A percentile compares a stretch with the other conserved stretches of the same genome.
Conservation (phyloP, 2,113 vertebrate genomes). For the Theropithecus gelada region DNA sequence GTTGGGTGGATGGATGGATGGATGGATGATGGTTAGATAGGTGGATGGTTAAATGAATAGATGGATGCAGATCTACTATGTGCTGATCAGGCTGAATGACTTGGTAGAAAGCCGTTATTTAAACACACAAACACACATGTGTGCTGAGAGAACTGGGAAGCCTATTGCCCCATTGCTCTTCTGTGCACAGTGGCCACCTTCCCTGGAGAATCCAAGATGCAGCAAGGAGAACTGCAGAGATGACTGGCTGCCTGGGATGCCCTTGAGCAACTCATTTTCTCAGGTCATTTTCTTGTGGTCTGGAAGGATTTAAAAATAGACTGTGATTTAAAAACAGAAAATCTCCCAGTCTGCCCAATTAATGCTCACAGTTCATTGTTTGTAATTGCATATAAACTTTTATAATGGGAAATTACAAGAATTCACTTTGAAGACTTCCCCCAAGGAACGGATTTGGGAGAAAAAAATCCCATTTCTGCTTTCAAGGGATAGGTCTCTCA, state of each 20-base stretch:
- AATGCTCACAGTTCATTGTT: slow-evolving; percentile 71
- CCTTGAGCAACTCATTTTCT: slow-evolving; percentile 17
- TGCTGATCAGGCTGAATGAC: neutral
- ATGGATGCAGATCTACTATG: neutral
- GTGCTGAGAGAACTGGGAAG: neutral
- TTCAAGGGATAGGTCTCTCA: slow-evolving; percentile 49
- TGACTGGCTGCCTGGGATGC: neutral
- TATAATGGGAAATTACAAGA: slow-evolving; percentile 71
- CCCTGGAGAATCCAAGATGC: neutral
- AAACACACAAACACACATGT: neutral
- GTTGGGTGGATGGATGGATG: neutral
- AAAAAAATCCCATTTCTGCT: slow-evolving; percentile 57
- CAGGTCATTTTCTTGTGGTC: neutral
- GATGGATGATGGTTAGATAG: neutral
- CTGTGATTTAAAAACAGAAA: slow-evolving; percentile 64
- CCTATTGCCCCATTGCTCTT: neutral
- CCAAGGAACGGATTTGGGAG: slow-evolving; percentile 43
- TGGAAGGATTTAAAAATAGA: slow-evolving; percentile 60
- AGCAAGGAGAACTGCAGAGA: neutral
- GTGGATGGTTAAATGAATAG: neutral
- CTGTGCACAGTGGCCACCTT: neutral
- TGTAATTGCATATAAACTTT: slow-evolving; percentile 71
- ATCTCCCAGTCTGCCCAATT: slow-evolving; percentile 59
- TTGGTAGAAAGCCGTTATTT: neutral
- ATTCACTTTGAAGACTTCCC: slow-evolving; percentile 65